Evolutionary conservation across 2,113 vertebrate genomes (phyloP).

Genomic region (Chamaea fasciata): DNA sequence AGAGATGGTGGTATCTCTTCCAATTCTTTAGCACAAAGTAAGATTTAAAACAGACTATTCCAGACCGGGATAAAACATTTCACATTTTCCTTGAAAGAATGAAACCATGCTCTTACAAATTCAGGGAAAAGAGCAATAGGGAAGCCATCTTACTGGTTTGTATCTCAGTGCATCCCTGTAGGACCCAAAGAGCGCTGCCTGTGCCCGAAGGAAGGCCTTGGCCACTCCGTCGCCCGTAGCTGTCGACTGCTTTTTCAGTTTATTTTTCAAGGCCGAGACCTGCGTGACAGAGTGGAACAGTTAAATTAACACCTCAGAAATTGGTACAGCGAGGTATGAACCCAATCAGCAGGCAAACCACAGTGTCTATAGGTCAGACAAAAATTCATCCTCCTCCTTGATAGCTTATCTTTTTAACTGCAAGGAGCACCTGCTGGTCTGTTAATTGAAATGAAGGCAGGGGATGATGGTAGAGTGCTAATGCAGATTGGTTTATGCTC

Average conservation of each 20-base stretch:
- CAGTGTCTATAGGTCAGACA: slow-evolving; percentile 87
- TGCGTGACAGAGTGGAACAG: slow-evolving; percentile 80
- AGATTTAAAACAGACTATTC: not conserved
- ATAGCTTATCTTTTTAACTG: slow-evolving; percentile 82
- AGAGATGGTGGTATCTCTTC: not conserved
- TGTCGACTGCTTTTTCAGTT: slow-evolving; percentile 98
- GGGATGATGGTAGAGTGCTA: slow-evolving; percentile 70
- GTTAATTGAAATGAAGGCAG: slow-evolving; percentile 89
- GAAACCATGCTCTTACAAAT: not conserved
- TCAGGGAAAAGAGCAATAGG: not conserved
- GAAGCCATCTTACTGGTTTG: slow-evolving; percentile 85
- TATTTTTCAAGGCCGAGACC: slow-evolving; percentile 94
- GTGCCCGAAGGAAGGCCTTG: slow-evolving; percentile 88
- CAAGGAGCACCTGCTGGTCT: slow-evolving; percentile 90
- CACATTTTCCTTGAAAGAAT: not conserved
- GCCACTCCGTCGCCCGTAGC: slow-evolving; percentile 92
- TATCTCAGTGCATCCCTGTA: slow-evolving; percentile 96
- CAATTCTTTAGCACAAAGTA: not conserved
- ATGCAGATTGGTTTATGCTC: slow-evolving; percentile 76
- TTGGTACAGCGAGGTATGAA: slow-evolving; percentile 83
- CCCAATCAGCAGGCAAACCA: slow-evolving; percentile 88
- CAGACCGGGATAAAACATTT: not conserved
- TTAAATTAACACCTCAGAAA: slow-evolving; percentile 97
- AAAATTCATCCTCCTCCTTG: slow-evolving; percentile 75
- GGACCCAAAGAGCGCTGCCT: slow-evolving; percentile 93